These are phyloP conservation scores for Empis livida DNA, from an alignment of 2,888 invertebrate genomes.

Conservation along the genomic window DNA sequence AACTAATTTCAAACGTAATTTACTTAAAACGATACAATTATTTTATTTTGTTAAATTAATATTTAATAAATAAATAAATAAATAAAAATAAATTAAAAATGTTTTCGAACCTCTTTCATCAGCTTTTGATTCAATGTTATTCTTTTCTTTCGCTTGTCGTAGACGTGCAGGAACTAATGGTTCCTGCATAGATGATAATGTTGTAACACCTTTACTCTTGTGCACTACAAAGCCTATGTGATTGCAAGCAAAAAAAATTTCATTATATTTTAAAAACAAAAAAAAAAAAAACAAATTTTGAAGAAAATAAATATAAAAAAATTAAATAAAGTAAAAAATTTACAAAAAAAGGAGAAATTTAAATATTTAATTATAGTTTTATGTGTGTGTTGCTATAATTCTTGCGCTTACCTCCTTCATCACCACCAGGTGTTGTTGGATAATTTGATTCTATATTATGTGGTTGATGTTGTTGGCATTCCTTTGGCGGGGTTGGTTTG, in stretches of 20 bases:
- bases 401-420: slow-evolving; percentile 31
- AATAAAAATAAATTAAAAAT: slow-evolving; percentile 2
- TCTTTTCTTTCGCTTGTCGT: slow-evolving; percentile 48
- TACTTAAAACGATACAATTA: too few relatives aligned
- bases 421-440: slow-evolving; percentile 16
- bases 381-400: too few relatives aligned
- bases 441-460: slow-evolving; percentile 15
- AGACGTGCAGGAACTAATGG: slow-evolving; percentile 44
- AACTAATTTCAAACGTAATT: too few relatives aligned
- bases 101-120: slow-evolving; percentile 47
- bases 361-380: not conserved
- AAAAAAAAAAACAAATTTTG: not conserved
- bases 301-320: not conserved
- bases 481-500: slow-evolving; percentile 27
- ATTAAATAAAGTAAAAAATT: too few relatives aligned
- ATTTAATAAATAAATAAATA: slow-evolving; percentile 9
- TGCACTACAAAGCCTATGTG: slow-evolving; percentile 58
- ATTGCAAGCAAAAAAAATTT: not conserved
- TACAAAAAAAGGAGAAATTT: not conserved
- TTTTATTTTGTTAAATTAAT: not conserved
- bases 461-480: slow-evolving; percentile 17
- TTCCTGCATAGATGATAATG: slow-evolving; percentile 53
- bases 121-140: slow-evolving; percentile 49
- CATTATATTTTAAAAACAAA: not conserved
- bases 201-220: slow-evolving; percentile 64